phyloP scores from a whole-genome alignment of 2,113 vertebrate genomes.

The Laterallus jamaicensis region DNA sequence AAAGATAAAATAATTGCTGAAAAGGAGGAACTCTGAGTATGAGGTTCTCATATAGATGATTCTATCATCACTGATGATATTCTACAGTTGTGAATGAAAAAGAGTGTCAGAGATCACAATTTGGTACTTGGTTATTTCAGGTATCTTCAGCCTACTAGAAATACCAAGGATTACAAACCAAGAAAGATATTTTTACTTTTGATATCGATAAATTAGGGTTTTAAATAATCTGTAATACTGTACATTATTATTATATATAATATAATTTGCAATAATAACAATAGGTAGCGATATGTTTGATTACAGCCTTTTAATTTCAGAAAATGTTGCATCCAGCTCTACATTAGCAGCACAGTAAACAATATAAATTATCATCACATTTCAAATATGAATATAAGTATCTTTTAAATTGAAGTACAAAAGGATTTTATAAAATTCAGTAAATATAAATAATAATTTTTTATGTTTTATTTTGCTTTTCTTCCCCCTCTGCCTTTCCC shows the following conservation, averaged over 20 bases:
- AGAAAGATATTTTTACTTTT: not conserved
- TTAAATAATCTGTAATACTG: not conserved
- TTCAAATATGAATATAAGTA: not conserved
- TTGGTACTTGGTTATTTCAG: fast-evolving
- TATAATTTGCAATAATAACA: not conserved
- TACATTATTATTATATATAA: not conserved
- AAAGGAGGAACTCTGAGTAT: not conserved
- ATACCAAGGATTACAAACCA: not conserved
- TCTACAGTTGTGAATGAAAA: not conserved
- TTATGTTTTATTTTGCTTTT: not conserved
- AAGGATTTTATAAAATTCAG: not conserved
- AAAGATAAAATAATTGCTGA: not conserved
- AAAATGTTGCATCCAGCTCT: not conserved
- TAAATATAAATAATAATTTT: not conserved
- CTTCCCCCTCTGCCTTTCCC: not conserved
- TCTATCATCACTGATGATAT: not conserved
- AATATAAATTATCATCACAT: not conserved
- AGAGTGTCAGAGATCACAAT: not conserved
- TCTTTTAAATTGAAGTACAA: not conserved
- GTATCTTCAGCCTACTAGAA: not conserved
- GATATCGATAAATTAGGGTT: not conserved
- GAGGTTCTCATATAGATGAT: not conserved
- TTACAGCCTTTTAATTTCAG: not conserved
- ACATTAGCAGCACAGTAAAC: not conserved
- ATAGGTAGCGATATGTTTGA: not conserved